Conservation (phyloP, 2,113 vertebrate genomes). For the Coptodon bakossiorum region DNA sequence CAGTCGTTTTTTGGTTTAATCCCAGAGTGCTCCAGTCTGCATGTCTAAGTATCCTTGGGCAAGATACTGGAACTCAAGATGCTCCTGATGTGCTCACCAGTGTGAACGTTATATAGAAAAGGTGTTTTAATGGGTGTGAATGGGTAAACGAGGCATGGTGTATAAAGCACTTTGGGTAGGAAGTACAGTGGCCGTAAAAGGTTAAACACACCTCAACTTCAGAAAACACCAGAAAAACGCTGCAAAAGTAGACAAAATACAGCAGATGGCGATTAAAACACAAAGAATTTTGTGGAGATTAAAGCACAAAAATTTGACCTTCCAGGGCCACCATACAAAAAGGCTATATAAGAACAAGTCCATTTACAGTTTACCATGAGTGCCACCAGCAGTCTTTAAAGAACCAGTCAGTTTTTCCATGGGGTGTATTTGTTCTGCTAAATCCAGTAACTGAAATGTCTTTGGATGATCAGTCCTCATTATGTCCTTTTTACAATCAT, state of each 20-base stretch:
- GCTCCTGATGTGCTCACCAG: neutral
- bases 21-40: neutral
- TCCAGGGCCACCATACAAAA: neutral
- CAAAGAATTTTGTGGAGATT: too few species aligned
- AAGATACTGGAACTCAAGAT: neutral
- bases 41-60: neutral
- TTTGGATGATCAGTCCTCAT: neutral
- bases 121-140: neutral
- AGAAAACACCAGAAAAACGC: neutral
- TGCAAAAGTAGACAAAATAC: neutral
- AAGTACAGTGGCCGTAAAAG: neutral
- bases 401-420: neutral
- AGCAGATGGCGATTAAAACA: neutral
- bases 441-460: neutral
- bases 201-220: neutral
- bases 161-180: neutral
- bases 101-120: neutral
- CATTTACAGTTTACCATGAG: neutral
- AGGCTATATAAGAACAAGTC: neutral
- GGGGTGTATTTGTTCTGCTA: neutral
- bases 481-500: neutral
- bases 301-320: neutral
- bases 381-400: neutral
- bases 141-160: neutral
- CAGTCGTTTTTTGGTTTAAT: neutral